Percentiles rank a stretch among this genome's conserved stretches.
Evolutionary conservation across 2,113 vertebrate genomes (phyloP).

Genomic region (Marmota flaviventris): DNA sequence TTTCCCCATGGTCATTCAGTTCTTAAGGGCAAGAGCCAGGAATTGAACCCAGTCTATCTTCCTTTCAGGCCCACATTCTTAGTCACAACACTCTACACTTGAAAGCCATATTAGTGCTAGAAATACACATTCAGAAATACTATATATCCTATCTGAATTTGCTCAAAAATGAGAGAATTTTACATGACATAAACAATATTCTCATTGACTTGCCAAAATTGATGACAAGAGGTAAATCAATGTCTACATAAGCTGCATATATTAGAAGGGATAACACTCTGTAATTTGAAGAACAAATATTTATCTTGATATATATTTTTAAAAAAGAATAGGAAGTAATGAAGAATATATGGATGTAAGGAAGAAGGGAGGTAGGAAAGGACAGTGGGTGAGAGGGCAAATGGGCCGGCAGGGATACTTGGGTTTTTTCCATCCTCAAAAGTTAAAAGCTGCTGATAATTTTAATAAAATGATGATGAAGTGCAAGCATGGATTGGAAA

Average conservation of each 20-base stretch:
- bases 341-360: neutral
- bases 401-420: neutral
- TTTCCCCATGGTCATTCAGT: neutral
- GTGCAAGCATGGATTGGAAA: neutral
- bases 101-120: neutral
- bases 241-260: neutral
- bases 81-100: neutral
- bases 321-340: neutral
- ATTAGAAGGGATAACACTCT: neutral
- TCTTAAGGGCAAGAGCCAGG: neutral
- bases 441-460: neutral
- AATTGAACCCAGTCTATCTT: neutral
- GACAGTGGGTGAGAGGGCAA: too few species aligned
- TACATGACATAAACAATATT: neutral
- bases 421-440: neutral
- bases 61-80: neutral
- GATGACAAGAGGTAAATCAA: neutral
- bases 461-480: neutral
- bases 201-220: neutral
- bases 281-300: neutral
- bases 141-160: neutral
- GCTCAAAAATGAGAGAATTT: neutral
- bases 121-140: neutral
- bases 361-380: neutral
- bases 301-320: neutral